Evolutionary conservation across 2,113 vertebrate species (phyloP), one percentile per base, ranked within the genome.

Genomic region (Potamarius usumacintae): DNA sequence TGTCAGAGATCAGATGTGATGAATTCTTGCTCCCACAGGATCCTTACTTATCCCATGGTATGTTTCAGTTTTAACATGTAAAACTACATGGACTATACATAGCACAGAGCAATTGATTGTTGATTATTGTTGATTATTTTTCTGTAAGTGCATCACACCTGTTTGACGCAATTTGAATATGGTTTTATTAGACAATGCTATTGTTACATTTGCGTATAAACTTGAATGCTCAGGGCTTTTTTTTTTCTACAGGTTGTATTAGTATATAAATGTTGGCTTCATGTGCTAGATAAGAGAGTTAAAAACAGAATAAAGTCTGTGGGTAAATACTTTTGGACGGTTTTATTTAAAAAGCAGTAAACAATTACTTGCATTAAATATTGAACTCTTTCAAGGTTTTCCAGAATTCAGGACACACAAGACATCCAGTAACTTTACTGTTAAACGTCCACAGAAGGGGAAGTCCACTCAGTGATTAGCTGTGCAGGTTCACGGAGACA

Each of bases 21-120:
- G 77, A 83, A 67, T 85, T 90, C 60, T 50, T 22, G 2, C 58
- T 65, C 42, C 42, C 42, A 42, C 42, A 4, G 42, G 42, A 42
- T 42, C 42, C 42, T 42, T 4, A 4, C 42, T 42, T 42, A 77
- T 27, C 57, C 50, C 25, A 52, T 74, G 60, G 74, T 85, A 82
- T 76, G 63, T 65, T 90, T 89, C 72, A 8, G 25, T 89, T 78
- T 83, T 84, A 82, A 90, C 82, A 76, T 77, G 72, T 84, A 88
- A 85, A 90, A 92, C 71, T 48, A 34, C 67, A 7, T 8, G 27
- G 42, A 42, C 42, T 42, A 42, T 2, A 30, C 67, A 7, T 71
- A 20, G 34, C 4, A 52, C 74, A 14, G 48, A 20, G 74, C 48
- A 25, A 34, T 10, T 20, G 74, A 50, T 25, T 10, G 1, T 42